phyloP scores from a whole-genome alignment of 92 coral and sea anemone species.

The Metridium senile region DNA sequence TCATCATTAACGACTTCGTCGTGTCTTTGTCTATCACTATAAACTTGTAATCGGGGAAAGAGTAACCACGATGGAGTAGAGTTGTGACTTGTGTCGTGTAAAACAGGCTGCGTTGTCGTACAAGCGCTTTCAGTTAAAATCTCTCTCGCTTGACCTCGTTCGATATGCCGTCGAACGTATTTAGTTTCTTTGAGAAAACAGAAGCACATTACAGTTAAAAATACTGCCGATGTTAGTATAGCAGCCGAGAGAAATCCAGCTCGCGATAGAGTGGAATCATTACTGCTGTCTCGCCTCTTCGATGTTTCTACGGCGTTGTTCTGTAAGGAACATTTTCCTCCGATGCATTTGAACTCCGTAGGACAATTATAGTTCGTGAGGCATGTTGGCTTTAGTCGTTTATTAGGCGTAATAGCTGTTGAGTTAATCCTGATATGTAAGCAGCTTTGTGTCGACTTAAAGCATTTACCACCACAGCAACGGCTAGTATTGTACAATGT shows the following conservation, averaged over 20 bases:
- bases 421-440: constrained; percentile 24
- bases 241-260: constrained; percentile 78
- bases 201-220: constrained; percentile 61
- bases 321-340: constrained; percentile 31
- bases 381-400: constrained; percentile 1
- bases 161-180: constrained; percentile 38
- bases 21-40: constrained; percentile 20
- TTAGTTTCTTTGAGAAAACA: constrained; percentile 65
- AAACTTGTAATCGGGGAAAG: constrained; percentile 31
- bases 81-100: not conserved
- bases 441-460: constrained; percentile 35
- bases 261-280: constrained; percentile 36
- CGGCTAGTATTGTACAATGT: constrained; percentile 7
- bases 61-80: constrained; percentile 23
- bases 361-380: constrained; percentile 14
- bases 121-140: constrained; percentile 2
- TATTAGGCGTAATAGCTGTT: constrained; percentile 12
- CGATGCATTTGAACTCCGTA: constrained; percentile 39
- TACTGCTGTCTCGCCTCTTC: not conserved
- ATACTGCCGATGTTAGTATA: constrained; percentile 65
- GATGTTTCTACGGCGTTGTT: constrained; percentile 10
- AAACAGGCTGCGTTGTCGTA: not conserved
- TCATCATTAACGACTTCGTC: constrained; percentile 21
- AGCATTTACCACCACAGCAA: constrained; percentile 36
- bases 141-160: constrained; percentile 19